Evolutionary conservation across 2,113 vertebrate species (phyloP).

Genomic region (Oryzias melastigma): DNA sequence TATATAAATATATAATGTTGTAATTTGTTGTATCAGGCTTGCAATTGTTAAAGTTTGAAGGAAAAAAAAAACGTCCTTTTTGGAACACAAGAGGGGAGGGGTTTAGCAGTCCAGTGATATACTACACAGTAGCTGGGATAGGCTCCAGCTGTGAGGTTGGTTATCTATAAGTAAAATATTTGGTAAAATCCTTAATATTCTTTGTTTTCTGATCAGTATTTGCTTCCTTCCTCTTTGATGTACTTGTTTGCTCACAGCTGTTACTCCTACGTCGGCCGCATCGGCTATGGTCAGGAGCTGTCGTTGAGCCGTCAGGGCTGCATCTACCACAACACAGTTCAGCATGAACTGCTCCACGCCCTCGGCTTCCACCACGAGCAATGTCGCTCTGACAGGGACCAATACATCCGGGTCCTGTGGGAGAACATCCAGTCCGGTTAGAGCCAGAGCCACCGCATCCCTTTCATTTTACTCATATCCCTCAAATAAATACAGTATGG

Average conservation of each 20-base stretch:
- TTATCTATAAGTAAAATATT: too few species aligned
- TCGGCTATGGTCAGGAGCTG: constrained; percentile 53
- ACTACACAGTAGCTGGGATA: too few species aligned
- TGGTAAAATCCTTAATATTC: too few species aligned
- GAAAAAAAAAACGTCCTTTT: too few species aligned
- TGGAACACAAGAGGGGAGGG: too few species aligned
- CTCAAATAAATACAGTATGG: too few species aligned
- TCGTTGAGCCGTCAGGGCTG: constrained; percentile 66
- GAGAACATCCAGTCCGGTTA: constrained; percentile 64
- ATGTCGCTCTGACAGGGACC: constrained; percentile 71
- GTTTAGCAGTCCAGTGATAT: too few species aligned
- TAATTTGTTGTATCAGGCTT: too few species aligned
- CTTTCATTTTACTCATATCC: neutral
- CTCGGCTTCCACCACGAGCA: constrained; percentile 79
- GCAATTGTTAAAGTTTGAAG: too few species aligned
- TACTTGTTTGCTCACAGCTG: constrained; percentile 49
- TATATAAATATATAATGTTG: too few species aligned
- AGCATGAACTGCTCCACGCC: constrained; percentile 74
- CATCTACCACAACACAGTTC: constrained; percentile 63
- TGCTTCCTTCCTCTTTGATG: too few species aligned
- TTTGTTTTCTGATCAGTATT: neutral
- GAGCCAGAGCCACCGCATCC: neutral
- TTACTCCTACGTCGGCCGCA: constrained; percentile 66
- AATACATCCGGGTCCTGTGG: constrained; percentile 65
- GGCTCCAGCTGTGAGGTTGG: too few species aligned